Evolutionary conservation across 2,888 invertebrate species (phyloP), one percentile per base, ranked within the genome.

Genomic region (Bedellia somnulentella): DNA sequence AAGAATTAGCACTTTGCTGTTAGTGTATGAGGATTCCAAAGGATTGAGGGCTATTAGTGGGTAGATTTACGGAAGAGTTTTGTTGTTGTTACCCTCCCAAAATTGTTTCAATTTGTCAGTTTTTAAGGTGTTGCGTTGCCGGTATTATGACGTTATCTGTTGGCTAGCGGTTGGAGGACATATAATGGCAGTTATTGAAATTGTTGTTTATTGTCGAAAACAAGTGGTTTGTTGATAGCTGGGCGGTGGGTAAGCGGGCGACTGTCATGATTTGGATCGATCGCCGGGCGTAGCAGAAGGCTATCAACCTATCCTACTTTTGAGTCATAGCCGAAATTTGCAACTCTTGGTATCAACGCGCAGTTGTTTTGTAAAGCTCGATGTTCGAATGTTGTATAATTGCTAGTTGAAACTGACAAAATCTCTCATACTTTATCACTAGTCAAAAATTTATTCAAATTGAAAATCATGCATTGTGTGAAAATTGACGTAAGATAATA

Each of bases 201-300:
- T 31, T 27, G 15, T 6, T 2, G 14, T n/a, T n/a, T n/a, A n/a
- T n/a, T n/a, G n/a, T 31, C 22, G 37, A 45, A 53, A 52, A 53
- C 53, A 52, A 58, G 55, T 57, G 49, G 47, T 49, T 52, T 38
- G 33, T 40, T 49, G 45, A 31, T 31, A 15, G 24, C 15, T 17
- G 27, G 30, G 24, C 23, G 30, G 18, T 28, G 25, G 26, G 24
- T 24, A 40, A 42, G 43, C 46, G 43, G 36, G 46, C 48, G 56
- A n/a, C n/a, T n/a, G n/a, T 54, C 57, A 57, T 56, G 52, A 57
- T 57, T 58, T 52, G 53, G 47, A 78, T 79, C 78, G 79, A 78
- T 78, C 73, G 71, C 56, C 57, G 56, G 60, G 57, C 56, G 46
- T 58, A 57, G 53, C 63, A 66, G 68, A n/a, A n/a, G n/a, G n/a